Base-by-base conservation (phyloP, 2,797 vertebrate genomes). In the Pseudochirops corinnae region DNA sequence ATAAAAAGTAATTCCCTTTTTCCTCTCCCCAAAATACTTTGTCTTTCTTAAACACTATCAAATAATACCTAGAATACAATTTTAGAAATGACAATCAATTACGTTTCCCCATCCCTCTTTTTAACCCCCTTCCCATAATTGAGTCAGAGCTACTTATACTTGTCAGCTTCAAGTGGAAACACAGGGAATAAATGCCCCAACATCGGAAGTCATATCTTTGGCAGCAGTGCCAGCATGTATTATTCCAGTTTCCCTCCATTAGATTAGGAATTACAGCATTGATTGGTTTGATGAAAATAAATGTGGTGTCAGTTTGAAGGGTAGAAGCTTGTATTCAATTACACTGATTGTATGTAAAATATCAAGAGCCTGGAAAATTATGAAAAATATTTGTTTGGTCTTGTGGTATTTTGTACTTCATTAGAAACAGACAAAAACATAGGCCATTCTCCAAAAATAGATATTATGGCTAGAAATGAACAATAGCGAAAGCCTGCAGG, bases 181-280 rank as follows among this genome's bases (percentile, higher is more conserved):
- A 82, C 67, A 74, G n/a, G 67, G 74, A 82, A 10, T 26, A 82
- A 82, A 46, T 82, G 2, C 21, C 39, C n/a, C 74, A 82, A 26
- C 74, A 10, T 82, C 21, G 46, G 74, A 82, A 82, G 39, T 9
- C 21, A 26, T 82, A 82, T 62, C 39, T 94, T 94, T 97, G 39
- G 58, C 94, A 93, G 33, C 24, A 5, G 26, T 50, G 55, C 28
- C 3, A 87, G n/a, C 67, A 39, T 39, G 2, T 39, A 74, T 74
- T 74, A 39, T 74, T n/a, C 33, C 2, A 93, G 10, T 98, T 33
- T 4, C 3, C 94, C 39, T 67, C 58, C 53, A 46, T 92, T 62
- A 39, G 29, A 91, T 53, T 31, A 92, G 6, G 28, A 92, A 9
- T 29, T 96, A 96, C 21, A 87, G 74, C 74, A 87, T 53, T 92